Evolutionary conservation across 2,113 vertebrate species (phyloP).

Genomic region (Sturnira hondurensis): DNA sequence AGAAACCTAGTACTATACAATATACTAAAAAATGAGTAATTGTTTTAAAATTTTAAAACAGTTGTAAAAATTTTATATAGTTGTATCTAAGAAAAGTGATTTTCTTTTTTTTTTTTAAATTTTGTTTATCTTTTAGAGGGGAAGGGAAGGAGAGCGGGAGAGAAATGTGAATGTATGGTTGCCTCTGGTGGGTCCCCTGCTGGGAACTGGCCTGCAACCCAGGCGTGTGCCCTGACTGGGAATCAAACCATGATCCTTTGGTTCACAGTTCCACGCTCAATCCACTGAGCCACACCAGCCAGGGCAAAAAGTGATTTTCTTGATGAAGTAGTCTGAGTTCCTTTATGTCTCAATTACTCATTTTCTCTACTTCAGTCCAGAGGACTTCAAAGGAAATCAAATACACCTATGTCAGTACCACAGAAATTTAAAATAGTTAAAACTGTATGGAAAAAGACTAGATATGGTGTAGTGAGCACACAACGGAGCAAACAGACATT

Average conservation of each 20-base stretch:
- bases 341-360: neutral
- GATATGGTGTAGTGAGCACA: neutral
- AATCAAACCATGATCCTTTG: no score
- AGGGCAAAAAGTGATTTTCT: neutral
- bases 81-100: neutral
- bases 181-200: no score
- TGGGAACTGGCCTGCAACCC: no score
- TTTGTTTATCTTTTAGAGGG: no score
- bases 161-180: no score
- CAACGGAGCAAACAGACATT: neutral
- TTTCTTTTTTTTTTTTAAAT: no score
- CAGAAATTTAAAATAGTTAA: neutral
- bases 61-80: neutral
- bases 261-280: no score
- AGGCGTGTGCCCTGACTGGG: no score
- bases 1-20: neutral
- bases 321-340: neutral
- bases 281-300: no score
- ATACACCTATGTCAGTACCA: neutral
- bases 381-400: neutral
- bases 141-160: no score
- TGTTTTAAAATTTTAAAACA: neutral
- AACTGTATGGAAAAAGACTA: neutral
- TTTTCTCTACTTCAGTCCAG: neutral
- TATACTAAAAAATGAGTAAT: neutral